Evolutionary conservation across 2,888 invertebrate species (phyloP), one percentile per base, ranked within the genome.

Genomic region (Calliopum simillimum): DNA sequence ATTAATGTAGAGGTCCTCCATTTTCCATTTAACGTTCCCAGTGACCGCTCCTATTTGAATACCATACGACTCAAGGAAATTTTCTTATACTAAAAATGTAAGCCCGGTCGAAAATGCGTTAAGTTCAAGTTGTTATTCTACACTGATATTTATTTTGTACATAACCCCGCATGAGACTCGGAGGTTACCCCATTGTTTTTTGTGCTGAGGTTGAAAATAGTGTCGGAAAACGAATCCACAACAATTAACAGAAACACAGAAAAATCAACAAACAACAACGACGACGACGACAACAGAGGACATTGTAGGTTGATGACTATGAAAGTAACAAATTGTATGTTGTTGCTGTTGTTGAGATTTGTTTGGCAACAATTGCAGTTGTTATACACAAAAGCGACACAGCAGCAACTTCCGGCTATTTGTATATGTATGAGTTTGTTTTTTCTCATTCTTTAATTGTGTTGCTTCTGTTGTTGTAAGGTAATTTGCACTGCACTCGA

Each of bases 151-250:
- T 62, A 14, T 46, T 21, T 19, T 44, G 44, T 16, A 19, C 76
- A 72, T 77, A 73, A 71, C 79, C 75, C 74, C 73, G 75, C 71
- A 73, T 68, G 74, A 75, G 79, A 74, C 76, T 75, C 77, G 74
- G 79, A 76, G 76, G 77, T 76, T 78, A 78, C 76, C 77, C 75
- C 73, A 75, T 72, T 78, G 77, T 76, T 76, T 75, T 78, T 79
- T 80, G 78, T 78, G 80, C 79, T 83, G 82, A 83, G 82, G 83
- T 83, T 83, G 83, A 79, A 83, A 83, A 84, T 82, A 83, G 84
- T 85, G 84, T 85, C 85, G 85, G 83, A 85, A 84, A 83, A 83
- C 80, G 81, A 83, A 82, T 84, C 84, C 85, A 82, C 84, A 83
- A 84, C 84, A 81, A 85, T 83, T 83, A 83, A 82, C 80, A 81